Base-by-base conservation (phyloP, 2,888 invertebrate species). In the Cacoxenus indagator region DNA sequence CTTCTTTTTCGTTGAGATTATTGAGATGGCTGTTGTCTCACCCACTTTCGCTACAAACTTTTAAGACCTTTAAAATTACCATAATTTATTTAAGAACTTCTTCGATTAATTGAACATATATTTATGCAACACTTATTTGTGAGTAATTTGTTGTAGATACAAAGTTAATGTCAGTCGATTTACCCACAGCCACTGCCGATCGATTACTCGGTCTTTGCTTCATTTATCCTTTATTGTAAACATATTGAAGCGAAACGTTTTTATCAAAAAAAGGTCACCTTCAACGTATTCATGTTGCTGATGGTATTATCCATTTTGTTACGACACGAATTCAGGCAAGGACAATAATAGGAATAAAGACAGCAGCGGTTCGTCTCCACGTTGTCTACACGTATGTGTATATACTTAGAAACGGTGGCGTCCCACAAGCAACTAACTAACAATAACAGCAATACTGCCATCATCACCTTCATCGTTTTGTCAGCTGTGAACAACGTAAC, bases 71-170 rank as follows among this genome's bases (percentile, higher is more conserved):
- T n/a, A n/a, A n/a, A n/a, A n/a, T n/a, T n/a, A n/a, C n/a, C n/a
- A n/a, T n/a, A n/a, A n/a, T 37, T 43, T 14, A n/a, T 48, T 48
- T 48, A 14, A 46, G 27, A 67, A 61, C 51, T 67, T 67, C 62
- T 51, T 51, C 61, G 62, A 51, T 67, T 67, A 67, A 62, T 37
- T 67, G 26, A 26, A 31, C 46, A 67, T 62, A 61, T 62, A 67
- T 67, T 62, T 67, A 67, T 67, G 67, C 54, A 59, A 62, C 61
- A 62, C n/a, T 62, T 67, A 67, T 67, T 67, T 67, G 46, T 37
- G 37, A 48, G 17, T 19, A 48, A 6, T 19, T 9, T 48, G 6
- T 48, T 48, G n/a, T n/a, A n/a, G 9, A 37, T 2, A 37, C 37
- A 37, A 37, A 11, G 3, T 43, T 43, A 43, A 43, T 9, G n/a